These are phyloP conservation scores for Takifugu flavidus DNA, from an alignment of 2,113 vertebrate genomes.

Conservation along the genomic window DNA sequence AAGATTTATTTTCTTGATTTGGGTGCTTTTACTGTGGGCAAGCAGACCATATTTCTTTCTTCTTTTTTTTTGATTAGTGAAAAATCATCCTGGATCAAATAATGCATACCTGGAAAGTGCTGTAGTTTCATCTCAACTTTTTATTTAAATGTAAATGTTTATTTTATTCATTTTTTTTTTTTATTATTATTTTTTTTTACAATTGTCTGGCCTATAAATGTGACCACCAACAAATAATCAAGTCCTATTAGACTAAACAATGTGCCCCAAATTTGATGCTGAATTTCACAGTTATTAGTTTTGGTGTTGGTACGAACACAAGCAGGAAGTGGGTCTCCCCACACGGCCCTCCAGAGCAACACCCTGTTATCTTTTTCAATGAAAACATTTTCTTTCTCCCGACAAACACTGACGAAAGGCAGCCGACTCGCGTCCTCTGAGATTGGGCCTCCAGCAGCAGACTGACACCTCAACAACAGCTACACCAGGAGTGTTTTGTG, in stretches of 20 bases:
- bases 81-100: no score
- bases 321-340: slow-evolving; percentile 15
- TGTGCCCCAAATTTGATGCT: no score
- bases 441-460: slow-evolving; percentile 41
- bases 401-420: slow-evolving; percentile 42
- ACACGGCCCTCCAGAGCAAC: slow-evolving; percentile 22
- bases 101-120: no score
- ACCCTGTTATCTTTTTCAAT: slow-evolving; percentile 36
- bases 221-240: no score
- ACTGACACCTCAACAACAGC: slow-evolving; percentile 37
- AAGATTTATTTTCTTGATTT: not conserved
- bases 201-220: not conserved
- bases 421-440: slow-evolving; percentile 35
- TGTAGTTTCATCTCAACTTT: no score
- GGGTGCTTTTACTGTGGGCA: not conserved
- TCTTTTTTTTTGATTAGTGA: not conserved
- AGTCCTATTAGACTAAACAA: no score
- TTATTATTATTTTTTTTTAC: no score
- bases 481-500: slow-evolving; percentile 7
- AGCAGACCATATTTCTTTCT: not conserved
- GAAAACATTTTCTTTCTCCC: slow-evolving; percentile 35
- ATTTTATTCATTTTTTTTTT: no score
- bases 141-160: no score
- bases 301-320: not conserved
- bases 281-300: not conserved